Evolutionary conservation across 2,888 invertebrate genomes (phyloP).

Genomic region (Apomyelois bistriatella): DNA sequence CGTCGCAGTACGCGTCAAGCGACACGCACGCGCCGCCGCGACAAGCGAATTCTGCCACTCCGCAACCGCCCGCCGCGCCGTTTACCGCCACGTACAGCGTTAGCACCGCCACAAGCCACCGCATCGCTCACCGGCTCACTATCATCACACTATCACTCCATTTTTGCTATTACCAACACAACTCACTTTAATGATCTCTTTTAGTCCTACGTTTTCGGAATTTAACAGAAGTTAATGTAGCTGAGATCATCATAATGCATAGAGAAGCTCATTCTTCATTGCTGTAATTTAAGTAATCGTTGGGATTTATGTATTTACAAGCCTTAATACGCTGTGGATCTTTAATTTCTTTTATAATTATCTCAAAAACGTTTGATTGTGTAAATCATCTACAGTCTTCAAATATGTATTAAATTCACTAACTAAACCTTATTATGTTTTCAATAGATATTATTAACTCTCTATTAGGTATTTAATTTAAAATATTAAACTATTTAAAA

Average conservation of each 20-base stretch:
- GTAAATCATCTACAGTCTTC: neutral
- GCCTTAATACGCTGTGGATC: too few species aligned
- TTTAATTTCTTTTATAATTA: neutral
- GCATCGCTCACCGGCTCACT: slow-evolving; percentile 19
- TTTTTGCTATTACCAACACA: neutral
- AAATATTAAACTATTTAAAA: too few species aligned
- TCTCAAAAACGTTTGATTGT: neutral
- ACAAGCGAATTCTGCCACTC: slow-evolving; percentile 59
- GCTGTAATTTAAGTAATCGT: neutral
- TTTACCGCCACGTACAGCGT: slow-evolving; percentile 32
- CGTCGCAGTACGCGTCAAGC: slow-evolving; percentile 92
- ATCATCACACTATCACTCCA: slow-evolving; percentile 18
- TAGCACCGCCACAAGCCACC: slow-evolving; percentile 21
- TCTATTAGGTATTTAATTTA: too few species aligned
- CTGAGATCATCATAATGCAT: neutral
- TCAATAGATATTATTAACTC: too few species aligned
- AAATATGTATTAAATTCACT: too few species aligned
- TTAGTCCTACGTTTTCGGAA: neutral
- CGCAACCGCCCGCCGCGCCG: slow-evolving; percentile 56
- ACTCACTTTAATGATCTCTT: neutral
- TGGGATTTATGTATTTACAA: too few species aligned
- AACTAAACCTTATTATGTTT: too few species aligned
- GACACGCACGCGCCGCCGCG: slow-evolving; percentile 88
- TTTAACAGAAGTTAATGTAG: neutral
- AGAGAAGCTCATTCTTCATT: neutral